Evolutionary conservation across 2,797 vertebrate genomes (phyloP).

Genomic region (Falco concolor): DNA sequence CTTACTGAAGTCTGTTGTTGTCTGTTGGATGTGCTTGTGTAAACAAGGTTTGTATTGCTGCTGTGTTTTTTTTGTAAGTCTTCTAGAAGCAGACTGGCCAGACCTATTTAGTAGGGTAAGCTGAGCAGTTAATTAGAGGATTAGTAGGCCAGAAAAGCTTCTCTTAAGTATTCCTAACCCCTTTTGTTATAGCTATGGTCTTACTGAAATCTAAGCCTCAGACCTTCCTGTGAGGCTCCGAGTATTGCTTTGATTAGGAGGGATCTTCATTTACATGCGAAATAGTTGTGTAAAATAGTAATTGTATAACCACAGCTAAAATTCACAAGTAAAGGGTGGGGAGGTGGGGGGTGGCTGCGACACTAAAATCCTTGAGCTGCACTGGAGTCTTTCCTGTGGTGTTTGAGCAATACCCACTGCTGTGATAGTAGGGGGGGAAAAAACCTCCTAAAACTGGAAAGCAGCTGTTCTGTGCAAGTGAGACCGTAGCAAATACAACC

Average conservation of each 20-base stretch:
- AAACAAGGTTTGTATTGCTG: neutral
- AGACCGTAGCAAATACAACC: neutral
- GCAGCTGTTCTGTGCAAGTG: neutral
- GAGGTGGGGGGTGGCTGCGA: no score
- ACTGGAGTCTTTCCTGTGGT: neutral
- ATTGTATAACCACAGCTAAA: neutral
- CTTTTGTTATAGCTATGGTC: accelerated
- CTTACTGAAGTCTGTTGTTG: neutral
- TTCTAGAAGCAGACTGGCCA: neutral
- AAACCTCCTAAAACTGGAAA: neutral
- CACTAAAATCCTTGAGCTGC: neutral
- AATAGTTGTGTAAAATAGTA: neutral
- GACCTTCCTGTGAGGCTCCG: neutral
- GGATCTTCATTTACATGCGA: neutral
- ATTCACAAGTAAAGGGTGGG: neutral
- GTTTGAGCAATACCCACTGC: neutral
- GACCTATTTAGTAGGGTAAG: neutral
- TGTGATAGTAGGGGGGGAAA: neutral
- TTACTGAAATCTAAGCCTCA: neutral
- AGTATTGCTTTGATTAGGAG: neutral
- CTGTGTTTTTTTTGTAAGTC: neutral
- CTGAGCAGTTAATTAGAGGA: constrained; percentile 16
- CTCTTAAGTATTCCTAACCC: neutral
- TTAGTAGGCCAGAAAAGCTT: constrained; percentile 7
- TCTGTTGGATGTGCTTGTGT: neutral